Base-by-base conservation (phyloP, 2,797 vertebrate species). In the Oreochromis grahami region DNA sequence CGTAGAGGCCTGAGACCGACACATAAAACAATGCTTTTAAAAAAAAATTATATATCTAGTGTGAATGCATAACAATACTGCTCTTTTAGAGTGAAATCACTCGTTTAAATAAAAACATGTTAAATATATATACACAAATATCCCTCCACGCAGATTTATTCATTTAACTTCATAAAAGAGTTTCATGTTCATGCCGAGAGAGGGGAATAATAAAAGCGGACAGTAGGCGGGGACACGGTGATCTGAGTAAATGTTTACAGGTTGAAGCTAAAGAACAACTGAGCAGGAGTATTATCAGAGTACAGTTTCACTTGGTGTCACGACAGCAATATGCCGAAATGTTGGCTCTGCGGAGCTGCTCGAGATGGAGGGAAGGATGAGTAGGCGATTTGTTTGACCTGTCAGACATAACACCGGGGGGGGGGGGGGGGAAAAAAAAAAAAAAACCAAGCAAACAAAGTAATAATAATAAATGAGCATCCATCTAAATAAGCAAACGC, bases 361-460 rank as follows among this genome's bases (percentile, higher is more conserved):
- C 8, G n/a, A 13, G 32, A 77, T 17, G 34, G 19, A 45, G 65
- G 4, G 68, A 48, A 45, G 38, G 32, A 82, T 87, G 86, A 88
- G 84, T 84, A 1, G 74, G 89, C 82, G 77, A 13, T 87, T 90
- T 81, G 29, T 78, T 55, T 12, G 26, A 72, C 38, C 77, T 80
- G 84, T 84, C 85, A 85, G 1, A 21, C 6, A 45, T 48, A 19
- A 78, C 13, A 32, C 21, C 8, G 21, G 9, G 41, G 32, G 11
- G 24, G 24, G 3, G 24, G 24, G 24, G 24, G 24, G 24, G 1
- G 2, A 24, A 3, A 24, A 24, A 24, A 24, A 24, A 24, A 24
- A 24, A 24, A 24, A 24, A 24, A 2, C 24, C 52, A 41, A 43
- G 11, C 21, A 11, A 29, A 26, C 38, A 55, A 32, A 53, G 8